A percentile compares a stretch with the other conserved stretches of the same genome.
Conservation (phyloP, 2,888 invertebrate species). For the Noctua pronuba region DNA sequence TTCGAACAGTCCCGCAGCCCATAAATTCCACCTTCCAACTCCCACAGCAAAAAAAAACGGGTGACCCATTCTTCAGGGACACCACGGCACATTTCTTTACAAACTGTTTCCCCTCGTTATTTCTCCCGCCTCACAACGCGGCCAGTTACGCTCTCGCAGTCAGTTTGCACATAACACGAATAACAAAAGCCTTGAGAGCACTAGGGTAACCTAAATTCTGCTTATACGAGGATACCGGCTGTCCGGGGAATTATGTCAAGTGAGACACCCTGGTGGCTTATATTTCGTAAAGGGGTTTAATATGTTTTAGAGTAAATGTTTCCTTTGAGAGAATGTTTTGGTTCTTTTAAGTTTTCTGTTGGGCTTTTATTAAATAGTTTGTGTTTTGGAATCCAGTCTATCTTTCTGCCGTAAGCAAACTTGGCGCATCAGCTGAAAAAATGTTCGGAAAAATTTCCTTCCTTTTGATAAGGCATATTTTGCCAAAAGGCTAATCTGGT, state of each 20-base stretch:
- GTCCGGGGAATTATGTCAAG: conserved; percentile 62
- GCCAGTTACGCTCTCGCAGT: conserved; percentile 50
- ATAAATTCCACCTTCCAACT: not conserved
- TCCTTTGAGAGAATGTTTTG: not conserved
- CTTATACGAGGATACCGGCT: conserved; percentile 47
- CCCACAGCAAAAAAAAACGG: conserved; percentile 4
- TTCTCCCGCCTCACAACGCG: conserved; percentile 13
- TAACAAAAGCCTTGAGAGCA: conserved; percentile 64
- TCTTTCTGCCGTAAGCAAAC: not conserved
- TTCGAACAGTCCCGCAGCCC: too few species aligned
- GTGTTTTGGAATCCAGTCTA: not conserved
- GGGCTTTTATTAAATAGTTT: not conserved
- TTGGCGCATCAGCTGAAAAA: not conserved
- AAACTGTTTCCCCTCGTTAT: conserved; percentile 47
- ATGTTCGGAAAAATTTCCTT: too few species aligned
- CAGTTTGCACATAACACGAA: conserved; percentile 55
- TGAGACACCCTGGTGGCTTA: conserved; percentile 18
- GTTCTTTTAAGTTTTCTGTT: not conserved
- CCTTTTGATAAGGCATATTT: too few species aligned
- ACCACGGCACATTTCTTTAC: conserved; percentile 36
- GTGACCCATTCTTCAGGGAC: conserved; percentile 24
- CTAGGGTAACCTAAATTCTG: conserved; percentile 66
- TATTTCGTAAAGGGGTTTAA: conserved; percentile 25
- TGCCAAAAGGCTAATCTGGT: too few species aligned
- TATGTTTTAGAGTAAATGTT: not conserved